phyloP scores from a whole-genome alignment of 2,797 vertebrate species.

The Mallotus villosus region DNA sequence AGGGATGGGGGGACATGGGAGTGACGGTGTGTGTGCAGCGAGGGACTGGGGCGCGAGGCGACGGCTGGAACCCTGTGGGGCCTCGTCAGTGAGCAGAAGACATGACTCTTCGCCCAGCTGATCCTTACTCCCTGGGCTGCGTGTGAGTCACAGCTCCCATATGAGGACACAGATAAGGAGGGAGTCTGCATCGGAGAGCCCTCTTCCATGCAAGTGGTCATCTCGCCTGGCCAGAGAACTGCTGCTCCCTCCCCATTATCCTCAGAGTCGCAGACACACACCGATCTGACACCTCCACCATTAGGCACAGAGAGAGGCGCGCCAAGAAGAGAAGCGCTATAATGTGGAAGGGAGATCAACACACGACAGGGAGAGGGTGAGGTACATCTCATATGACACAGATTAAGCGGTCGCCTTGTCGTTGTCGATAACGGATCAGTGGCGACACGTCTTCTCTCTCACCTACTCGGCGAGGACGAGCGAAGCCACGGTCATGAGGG shows the following conservation, averaged over 20 bases:
- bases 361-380: not conserved
- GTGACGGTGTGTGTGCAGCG: not conserved
- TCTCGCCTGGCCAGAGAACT: constrained; percentile 18
- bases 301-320: not conserved
- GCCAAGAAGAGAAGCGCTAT: constrained; percentile 21
- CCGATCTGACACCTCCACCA: constrained; percentile 38
- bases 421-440: not conserved
- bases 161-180: constrained; percentile 54
- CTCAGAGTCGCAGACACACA: constrained; percentile 1
- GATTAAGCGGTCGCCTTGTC: not conserved
- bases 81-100: constrained; percentile 32
- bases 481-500: not conserved
- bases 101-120: constrained; percentile 24
- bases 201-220: constrained; percentile 41
- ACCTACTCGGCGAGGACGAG: not conserved
- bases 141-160: constrained; percentile 51
- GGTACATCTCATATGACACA: not conserved
- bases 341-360: constrained; percentile 1
- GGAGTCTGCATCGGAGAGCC: constrained; percentile 32
- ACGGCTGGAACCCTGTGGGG: constrained; percentile 21
- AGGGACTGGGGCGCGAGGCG: not conserved
- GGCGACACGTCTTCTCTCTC: not conserved
- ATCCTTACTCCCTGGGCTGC: constrained; percentile 36
- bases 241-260: constrained; percentile 12
- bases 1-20: constrained; percentile 1